Base-by-base conservation (phyloP, 2,797 vertebrate genomes). In the Triplophysa bombifrons region DNA sequence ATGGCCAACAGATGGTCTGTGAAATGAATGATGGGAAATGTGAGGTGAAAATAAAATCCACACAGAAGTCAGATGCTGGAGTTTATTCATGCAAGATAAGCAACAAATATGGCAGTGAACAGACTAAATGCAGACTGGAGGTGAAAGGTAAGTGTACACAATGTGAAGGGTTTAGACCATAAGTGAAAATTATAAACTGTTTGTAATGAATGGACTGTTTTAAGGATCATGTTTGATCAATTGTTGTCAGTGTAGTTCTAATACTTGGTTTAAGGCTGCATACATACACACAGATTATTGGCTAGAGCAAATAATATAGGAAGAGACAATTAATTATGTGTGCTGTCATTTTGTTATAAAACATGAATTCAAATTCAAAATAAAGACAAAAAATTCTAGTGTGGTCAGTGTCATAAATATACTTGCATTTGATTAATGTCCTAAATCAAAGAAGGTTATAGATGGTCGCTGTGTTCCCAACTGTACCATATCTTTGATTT, bases 1-100 rank as follows among this genome's bases (percentile, higher is more conserved):
- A 91, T 5, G 92, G 93, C n/a, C 92, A 94, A 73, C 93, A 94
- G 86, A 90, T 0, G 30, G 87, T 89, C 0, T 87, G 72, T 0
- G 94, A 96, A 87, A 91, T 83, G 0, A 93, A 93, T 0, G 90
- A 91, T 0, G 94, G 94, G 9, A 83, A 88, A 60, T 93, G 90
- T 55, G 93, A 94, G 0, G 86, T 98, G 84, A 94, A 93, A 78
- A 96, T 98, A 82, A 66, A 88, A 84, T 94, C 93, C 0, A 94
- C 92, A 0, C 95, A 95, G 85, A 94, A 93, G 76, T 90, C 92
- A 0, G 96, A 98, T 0, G 88, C 92, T 0, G 97, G 97, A 66
- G 91, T 94, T 81, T 98, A 98, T 51, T 89, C 92, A 73, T 98
- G 96, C 88, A 96, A 95, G 90, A 92, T 96, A 0, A 88, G 95